These are phyloP conservation scores for Porites lutea DNA, from an alignment of 64 coral and sea anemone genomes.

Conservation along the genomic window DNA sequence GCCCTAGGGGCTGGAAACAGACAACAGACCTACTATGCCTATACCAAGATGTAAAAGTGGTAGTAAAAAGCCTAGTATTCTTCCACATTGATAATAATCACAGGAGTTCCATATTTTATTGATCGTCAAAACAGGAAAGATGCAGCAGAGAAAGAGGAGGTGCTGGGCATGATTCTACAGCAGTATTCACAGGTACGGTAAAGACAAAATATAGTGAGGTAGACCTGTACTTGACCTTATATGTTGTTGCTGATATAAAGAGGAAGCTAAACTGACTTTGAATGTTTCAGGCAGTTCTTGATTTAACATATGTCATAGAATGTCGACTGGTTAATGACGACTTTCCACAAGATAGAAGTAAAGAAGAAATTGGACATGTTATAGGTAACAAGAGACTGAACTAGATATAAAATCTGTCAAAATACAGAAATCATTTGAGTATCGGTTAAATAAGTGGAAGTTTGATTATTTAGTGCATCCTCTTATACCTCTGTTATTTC, in stretches of 20 bases:
- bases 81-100: too few relatives aligned
- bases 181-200: slow-evolving; percentile 42
- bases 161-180: not conserved
- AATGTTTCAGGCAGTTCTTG: slow-evolving; percentile 57
- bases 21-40: too few relatives aligned
- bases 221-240: not conserved
- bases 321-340: slow-evolving; percentile 63
- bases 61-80: too few relatives aligned
- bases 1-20: not conserved
- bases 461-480: too few relatives aligned
- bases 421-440: too few relatives aligned
- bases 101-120: too few relatives aligned
- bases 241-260: too few relatives aligned
- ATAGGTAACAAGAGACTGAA: slow-evolving; percentile 14
- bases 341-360: slow-evolving; percentile 44
- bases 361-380: slow-evolving; percentile 35
- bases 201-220: too few relatives aligned
- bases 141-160: slow-evolving; percentile 10
- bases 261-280: not conserved
- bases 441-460: too few relatives aligned
- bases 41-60: too few relatives aligned
- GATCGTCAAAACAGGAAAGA: not conserved
- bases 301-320: slow-evolving; percentile 63
- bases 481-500: too few relatives aligned
- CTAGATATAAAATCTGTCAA: too few relatives aligned